phyloP scores from a whole-genome alignment of 2,797 vertebrate species.

The Botia kubotai region DNA sequence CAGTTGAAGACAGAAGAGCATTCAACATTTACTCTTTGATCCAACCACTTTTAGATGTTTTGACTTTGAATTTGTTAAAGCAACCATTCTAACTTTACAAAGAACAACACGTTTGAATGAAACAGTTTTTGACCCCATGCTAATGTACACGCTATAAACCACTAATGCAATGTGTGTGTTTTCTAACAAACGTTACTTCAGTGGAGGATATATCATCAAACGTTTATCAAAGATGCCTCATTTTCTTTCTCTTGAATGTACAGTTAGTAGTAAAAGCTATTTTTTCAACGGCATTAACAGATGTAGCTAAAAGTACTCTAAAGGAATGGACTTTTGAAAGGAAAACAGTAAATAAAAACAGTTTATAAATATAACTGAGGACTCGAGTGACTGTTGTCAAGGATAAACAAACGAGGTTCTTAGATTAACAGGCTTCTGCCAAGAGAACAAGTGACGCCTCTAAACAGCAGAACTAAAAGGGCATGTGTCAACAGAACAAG shows the following conservation, averaged over 20 bases:
- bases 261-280: no score
- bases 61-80: slow-evolving; percentile 63
- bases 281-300: no score
- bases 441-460: slow-evolving; percentile 60
- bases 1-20: slow-evolving; percentile 70
- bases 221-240: no score
- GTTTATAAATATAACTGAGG: slow-evolving; percentile 56
- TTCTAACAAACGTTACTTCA: no score
- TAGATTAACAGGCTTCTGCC: slow-evolving; percentile 64
- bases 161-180: not conserved
- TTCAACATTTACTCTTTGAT: slow-evolving; percentile 70
- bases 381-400: slow-evolving; percentile 55
- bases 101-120: slow-evolving; percentile 15
- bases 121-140: no score
- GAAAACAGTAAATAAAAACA: no score
- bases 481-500: slow-evolving; percentile 37
- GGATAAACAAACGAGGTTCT: slow-evolving; percentile 54
- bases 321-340: slow-evolving; percentile 10
- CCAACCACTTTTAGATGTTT: slow-evolving; percentile 55
- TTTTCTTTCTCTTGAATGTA: no score
- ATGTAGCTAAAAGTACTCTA: not conserved
- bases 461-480: slow-evolving; percentile 59
- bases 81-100: slow-evolving; percentile 51
- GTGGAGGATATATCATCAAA: no score
- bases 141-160: not conserved